A percentile compares a stretch with the other conserved stretches of the same genome.
Evolutionary conservation across 1,140 invertebrate genomes (phyloP).

Genomic region (Diabrotica undecimpunctata): DNA sequence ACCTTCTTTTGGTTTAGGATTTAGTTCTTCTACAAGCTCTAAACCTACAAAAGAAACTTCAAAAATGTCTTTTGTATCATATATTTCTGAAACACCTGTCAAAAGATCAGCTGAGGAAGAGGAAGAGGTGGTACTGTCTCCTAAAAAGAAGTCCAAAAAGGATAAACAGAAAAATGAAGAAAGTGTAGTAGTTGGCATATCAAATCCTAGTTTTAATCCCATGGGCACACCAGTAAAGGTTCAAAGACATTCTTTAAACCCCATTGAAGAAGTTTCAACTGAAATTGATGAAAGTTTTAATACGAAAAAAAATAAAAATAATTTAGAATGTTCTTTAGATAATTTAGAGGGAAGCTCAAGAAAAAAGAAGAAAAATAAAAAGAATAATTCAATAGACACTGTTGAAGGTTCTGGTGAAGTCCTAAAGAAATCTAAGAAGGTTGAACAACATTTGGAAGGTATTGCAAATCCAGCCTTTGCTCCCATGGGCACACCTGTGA

Average conservation of each 20-base stretch:
- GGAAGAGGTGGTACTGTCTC: slow-evolving; percentile 11
- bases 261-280: slow-evolving; percentile 29
- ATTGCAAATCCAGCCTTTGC: slow-evolving; percentile 39
- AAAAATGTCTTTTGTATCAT: slow-evolving; percentile 27
- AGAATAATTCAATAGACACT: slow-evolving; percentile 12
- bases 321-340: no score
- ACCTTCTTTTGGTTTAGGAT: slow-evolving; percentile 26
- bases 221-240: slow-evolving; percentile 23
- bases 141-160: slow-evolving; percentile 14
- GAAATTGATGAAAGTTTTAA: slow-evolving; percentile 20
- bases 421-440: not conserved
- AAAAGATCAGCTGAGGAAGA: slow-evolving; percentile 23
- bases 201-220: slow-evolving; percentile 40
- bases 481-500: slow-evolving; percentile 27
- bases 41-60: not conserved
- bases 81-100: slow-evolving; percentile 25
- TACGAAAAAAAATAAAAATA: slow-evolving; percentile 14
- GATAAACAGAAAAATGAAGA: slow-evolving; percentile 18
- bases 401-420: not conserved
- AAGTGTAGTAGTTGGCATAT: slow-evolving; percentile 26
- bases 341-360: no score
- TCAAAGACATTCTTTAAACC: slow-evolving; percentile 36
- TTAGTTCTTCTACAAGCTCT: slow-evolving; percentile 12
- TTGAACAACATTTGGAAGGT: slow-evolving; percentile 24
- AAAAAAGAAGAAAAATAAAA: slow-evolving; percentile 26